Percentiles rank a stretch among this genome's conserved stretches.
These are phyloP conservation scores for Camelus bactrianus DNA, from an alignment of 2,113 vertebrate genomes.

Conservation along the genomic window DNA sequence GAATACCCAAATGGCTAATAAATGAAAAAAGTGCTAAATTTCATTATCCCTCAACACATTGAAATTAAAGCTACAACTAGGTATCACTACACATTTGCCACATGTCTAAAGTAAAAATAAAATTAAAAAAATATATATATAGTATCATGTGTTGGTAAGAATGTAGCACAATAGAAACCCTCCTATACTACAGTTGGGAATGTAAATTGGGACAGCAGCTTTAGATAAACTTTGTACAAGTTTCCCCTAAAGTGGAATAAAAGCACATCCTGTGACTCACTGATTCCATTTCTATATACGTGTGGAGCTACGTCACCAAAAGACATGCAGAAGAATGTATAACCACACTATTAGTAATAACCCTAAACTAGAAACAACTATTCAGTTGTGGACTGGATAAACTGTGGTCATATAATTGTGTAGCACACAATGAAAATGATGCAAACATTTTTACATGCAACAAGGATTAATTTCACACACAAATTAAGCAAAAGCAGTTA, in stretches of 20 bases:
- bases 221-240: neutral
- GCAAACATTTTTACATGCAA: neutral
- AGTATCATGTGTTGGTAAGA: neutral
- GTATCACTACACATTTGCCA: neutral
- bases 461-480: neutral
- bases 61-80: neutral
- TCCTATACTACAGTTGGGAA: neutral
- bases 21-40: neutral
- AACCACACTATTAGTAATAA: neutral
- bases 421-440: neutral
- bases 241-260: neutral
- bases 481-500: conserved; percentile 4
- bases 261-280: neutral
- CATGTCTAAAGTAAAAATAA: conserved; percentile 20
- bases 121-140: neutral
- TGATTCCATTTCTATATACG: neutral
- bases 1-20: neutral
- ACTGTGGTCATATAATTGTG: neutral
- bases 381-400: neutral
- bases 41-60: neutral
- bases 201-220: neutral
- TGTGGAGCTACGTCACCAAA: neutral
- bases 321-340: neutral
- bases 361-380: neutral
- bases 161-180: neutral